These are phyloP conservation scores for Archips crataeganus DNA, from an alignment of 2,888 invertebrate species.

Conservation along the genomic window DNA sequence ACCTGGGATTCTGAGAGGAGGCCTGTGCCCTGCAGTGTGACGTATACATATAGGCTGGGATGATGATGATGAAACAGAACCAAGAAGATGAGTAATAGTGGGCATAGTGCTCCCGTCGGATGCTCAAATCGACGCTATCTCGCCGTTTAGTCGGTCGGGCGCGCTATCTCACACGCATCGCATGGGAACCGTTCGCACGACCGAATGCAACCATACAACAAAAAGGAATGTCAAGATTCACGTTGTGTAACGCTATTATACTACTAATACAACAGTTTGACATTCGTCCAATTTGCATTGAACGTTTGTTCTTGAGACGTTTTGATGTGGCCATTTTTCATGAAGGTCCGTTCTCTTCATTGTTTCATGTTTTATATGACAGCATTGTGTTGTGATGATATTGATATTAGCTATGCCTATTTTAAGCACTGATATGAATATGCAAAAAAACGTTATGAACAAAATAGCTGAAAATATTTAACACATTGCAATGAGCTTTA, in stretches of 20 bases:
- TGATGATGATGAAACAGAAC: background rate
- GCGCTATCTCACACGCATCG: conserved; percentile 57
- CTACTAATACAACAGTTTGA: conserved; percentile 59
- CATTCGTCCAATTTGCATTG: conserved; percentile 72
- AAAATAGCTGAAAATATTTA: background rate
- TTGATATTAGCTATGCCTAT: conserved; percentile 29
- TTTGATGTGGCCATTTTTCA: conserved; percentile 56
- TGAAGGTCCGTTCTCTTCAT: conserved; percentile 58
- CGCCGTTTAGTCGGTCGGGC: conserved; percentile 68
- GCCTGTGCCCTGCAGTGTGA: too few species aligned
- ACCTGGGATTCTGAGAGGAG: too few species aligned
- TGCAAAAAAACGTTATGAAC: conserved; percentile 16
- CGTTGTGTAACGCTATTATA: conserved; percentile 71
- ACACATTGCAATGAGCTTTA: too few species aligned
- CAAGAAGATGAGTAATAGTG: conserved; percentile 12
- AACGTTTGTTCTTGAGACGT: conserved; percentile 65
- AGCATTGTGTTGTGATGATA: conserved; percentile 33
- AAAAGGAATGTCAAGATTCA: conserved; percentile 83
- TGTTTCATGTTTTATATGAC: conserved; percentile 48
- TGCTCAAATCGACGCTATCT: conserved; percentile 65
- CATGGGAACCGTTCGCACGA: conserved; percentile 79
- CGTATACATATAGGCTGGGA: too few species aligned
- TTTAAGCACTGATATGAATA: conserved; percentile 24
- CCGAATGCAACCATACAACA: conserved; percentile 72
- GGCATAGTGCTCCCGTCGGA: conserved; percentile 47